Evolutionary conservation across 1,140 invertebrate species (phyloP).

Genomic region (Euura lappo): DNA sequence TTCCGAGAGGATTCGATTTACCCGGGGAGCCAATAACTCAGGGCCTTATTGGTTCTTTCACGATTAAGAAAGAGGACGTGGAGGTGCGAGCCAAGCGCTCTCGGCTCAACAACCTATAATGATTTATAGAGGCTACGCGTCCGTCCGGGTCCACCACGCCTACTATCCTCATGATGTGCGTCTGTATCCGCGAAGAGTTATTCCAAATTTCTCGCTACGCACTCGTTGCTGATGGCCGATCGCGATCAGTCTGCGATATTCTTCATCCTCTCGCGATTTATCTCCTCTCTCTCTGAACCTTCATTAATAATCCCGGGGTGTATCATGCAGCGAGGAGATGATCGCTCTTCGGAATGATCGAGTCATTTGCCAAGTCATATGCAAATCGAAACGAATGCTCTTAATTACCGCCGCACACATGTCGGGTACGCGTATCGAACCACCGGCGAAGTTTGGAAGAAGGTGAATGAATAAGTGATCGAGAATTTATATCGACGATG

Average conservation of each 20-base stretch:
- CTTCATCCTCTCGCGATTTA: no score
- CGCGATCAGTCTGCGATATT: no score
- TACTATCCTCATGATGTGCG: slow-evolving; percentile 38
- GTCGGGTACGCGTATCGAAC: background rate
- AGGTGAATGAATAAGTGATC: background rate
- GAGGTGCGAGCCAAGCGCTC: no score
- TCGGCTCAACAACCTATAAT: slow-evolving; percentile 32
- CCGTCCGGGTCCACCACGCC: slow-evolving; percentile 34
- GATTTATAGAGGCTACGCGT: slow-evolving; percentile 42
- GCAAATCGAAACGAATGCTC: slow-evolving; percentile 2
- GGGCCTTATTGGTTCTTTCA: slow-evolving; percentile 5
- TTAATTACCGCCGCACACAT: background rate
- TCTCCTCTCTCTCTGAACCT: background rate
- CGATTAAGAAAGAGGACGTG: background rate
- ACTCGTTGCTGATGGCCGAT: no score
- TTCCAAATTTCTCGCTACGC: background rate
- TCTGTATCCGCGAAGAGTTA: background rate
- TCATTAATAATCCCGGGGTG: background rate
- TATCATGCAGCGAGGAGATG: background rate
- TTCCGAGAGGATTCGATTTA: background rate
- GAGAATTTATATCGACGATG: background rate
- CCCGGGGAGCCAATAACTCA: background rate
- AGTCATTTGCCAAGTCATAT: background rate
- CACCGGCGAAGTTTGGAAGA: background rate
- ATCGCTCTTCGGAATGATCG: background rate